These are phyloP conservation scores for Thalassarche chlororhynchos DNA, from an alignment of 2,113 vertebrate species.

Conservation along the genomic window DNA sequence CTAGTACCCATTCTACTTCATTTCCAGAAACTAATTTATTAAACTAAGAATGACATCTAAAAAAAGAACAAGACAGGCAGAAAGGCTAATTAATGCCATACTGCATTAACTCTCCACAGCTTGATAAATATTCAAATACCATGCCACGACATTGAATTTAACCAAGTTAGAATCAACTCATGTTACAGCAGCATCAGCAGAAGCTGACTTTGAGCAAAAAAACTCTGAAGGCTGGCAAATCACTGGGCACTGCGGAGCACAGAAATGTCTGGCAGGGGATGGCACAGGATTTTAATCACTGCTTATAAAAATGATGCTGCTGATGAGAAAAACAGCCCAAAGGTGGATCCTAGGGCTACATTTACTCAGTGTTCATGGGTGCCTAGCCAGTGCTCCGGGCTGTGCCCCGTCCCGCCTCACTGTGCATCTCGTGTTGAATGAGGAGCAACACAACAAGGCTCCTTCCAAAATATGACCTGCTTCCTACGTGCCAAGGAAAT, in stretches of 20 bases:
- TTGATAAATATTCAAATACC: constrained; percentile 70
- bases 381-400: neutral
- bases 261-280: neutral
- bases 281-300: neutral
- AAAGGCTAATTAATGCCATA: constrained; percentile 74
- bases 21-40: constrained; percentile 68
- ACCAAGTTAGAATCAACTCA: neutral
- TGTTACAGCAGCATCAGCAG: neutral
- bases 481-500: neutral
- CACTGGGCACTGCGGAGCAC: neutral
- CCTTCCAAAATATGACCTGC: neutral
- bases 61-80: constrained; percentile 69
- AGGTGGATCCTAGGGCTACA: fast-evolving
- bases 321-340: neutral
- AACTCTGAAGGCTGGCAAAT: neutral
- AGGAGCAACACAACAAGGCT: neutral
- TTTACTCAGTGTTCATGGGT: no score
- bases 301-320: neutral
- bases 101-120: constrained; percentile 70
- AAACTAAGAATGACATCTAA: constrained; percentile 69
- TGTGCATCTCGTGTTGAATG: neutral
- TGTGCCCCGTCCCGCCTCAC: neutral
- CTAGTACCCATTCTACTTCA: constrained; percentile 45
- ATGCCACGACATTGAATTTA: constrained; percentile 22
- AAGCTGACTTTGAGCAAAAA: neutral